Base-by-base conservation (phyloP, 1,140 invertebrate genomes). In the Marisa cornuarietis region DNA sequence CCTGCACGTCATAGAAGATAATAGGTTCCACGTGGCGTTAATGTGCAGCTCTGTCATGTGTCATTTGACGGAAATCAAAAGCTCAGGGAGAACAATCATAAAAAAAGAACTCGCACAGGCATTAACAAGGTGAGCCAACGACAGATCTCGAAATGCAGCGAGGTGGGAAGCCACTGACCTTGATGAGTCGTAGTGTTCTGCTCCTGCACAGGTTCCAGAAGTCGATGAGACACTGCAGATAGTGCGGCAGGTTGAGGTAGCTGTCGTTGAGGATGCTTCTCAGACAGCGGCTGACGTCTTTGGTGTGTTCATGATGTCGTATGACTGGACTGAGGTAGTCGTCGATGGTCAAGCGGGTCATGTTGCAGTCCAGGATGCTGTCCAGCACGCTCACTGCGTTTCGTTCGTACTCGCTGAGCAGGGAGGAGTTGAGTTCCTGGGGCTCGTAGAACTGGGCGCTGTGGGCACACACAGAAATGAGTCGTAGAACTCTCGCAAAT, bases 211-310 rank as follows among this genome's bases (percentile, higher is more conserved):
- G 20, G 42, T 54, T 16, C 42, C 42, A 77, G 76, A 77, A 77
- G 63, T 69, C 54, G 42, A 77, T 13, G 49, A 77, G 76, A 51
- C 76, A 77, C 76, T 77, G 76, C 63, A 77, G 63, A 63, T 77
- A 77, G 76, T 77, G 63, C 13, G 76, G 49, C 76, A 77, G 76
- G 76, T 77, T 68, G 76, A 77, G 63, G 76, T 77, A 77, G 63
- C 42, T 24, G 63, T 68, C 76, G 42, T 66, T 77, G 18, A 77
- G 49, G 63, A 77, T 77, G 76, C 20, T n/a, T 13, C 11, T 24
- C 76, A 77, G 65, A 22, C 76, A 77, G 63, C 26, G 13, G 6
- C 16, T 16, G 31, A 77, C 63, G 49, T 52, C 52, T 8, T 51
- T 42, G 42, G 42, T 51, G 76, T 77, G 22, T 1, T 65, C 63